Evolutionary conservation across 2,113 vertebrate species (phyloP), one percentile per base, ranked within the genome.

Genomic region (Steatornis caripensis): DNA sequence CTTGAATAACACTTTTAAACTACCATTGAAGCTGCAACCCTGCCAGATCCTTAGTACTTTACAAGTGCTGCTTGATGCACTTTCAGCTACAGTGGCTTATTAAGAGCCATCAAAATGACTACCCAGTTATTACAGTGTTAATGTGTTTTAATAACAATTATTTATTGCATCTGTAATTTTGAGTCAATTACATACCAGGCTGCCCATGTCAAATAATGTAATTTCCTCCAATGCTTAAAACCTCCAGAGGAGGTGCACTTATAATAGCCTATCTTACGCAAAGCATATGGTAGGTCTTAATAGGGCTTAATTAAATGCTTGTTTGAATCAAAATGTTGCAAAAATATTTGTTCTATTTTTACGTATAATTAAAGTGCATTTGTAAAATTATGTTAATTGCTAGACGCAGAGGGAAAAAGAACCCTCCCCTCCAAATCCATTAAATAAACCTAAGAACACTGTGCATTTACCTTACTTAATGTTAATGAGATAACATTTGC

Each of bases 261-360:
- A 27, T 36, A 77, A 72, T 49, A 90, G 46, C 43, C 92, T 83
- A 49, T 89, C 32, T 5, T 57, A 95, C 74, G 83, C 89, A 93
- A 90, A 94, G 49, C 91, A 96, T 94, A 96, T 88, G 95, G 82
- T 61, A 74, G 62, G 55, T 64, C 89, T 95, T 96, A 95, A 92
- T 70, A 96, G 75, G 83, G 54, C 66, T 68, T 95, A 96, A 96
- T 97, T 90, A 97, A 96, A 90, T 48, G 77, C 90, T 92, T 95
- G 36, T 84, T 92, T 95, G 88, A 97, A 93, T 84, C 81, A 84
- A 94, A 98, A 95, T 66, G 45, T 88, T 94, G 58, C 48, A 92
- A 93, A 96, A 97, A 95, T 95, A 94, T 97, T 86, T 96, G 69
- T 95, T 96, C 65, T 84, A 69, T 87, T 96, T 94, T 94, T 84